Conservation (phyloP, 2,888 invertebrate species). For the Bedellia somnulentella region DNA sequence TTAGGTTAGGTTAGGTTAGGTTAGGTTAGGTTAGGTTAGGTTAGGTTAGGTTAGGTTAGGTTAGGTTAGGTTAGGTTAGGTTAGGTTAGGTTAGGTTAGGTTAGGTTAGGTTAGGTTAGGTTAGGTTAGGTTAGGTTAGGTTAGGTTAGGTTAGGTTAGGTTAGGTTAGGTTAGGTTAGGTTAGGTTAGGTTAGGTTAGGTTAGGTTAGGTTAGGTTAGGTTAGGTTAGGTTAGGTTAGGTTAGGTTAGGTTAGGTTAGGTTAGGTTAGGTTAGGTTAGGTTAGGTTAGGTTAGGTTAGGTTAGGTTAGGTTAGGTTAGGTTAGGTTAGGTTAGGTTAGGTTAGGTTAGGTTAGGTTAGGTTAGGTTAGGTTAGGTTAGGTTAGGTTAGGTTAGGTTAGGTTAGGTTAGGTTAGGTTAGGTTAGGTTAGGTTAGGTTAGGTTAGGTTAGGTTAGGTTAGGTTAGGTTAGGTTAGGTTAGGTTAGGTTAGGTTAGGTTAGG, state of each 20-base stretch:
- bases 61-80: conserved; percentile 4
- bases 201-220: conserved; percentile 2
- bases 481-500: conserved; percentile 3
- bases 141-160: conserved; percentile 9
- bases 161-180: conserved; percentile 7
- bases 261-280: conserved; percentile 8
- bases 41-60: conserved; percentile 7
- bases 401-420: conserved; percentile 9
- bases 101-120: conserved; percentile 3
- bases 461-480: conserved; percentile 4
- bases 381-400: conserved; percentile 10
- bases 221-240: conserved; percentile 4
- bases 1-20: conserved; percentile 6
- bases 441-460: conserved; percentile 4
- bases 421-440: conserved; percentile 4
- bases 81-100: conserved; percentile 4
- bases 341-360: conserved; percentile 19
- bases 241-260: conserved; percentile 9
- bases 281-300: conserved; percentile 4
- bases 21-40: conserved; percentile 10
- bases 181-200: conserved; percentile 4
- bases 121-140: conserved; percentile 5
- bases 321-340: conserved; percentile 18
- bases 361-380: conserved; percentile 13
- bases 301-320: conserved; percentile 4